Evolutionary conservation across 2,113 vertebrate species (phyloP).

Genomic region (Hydropotes inermis): DNA sequence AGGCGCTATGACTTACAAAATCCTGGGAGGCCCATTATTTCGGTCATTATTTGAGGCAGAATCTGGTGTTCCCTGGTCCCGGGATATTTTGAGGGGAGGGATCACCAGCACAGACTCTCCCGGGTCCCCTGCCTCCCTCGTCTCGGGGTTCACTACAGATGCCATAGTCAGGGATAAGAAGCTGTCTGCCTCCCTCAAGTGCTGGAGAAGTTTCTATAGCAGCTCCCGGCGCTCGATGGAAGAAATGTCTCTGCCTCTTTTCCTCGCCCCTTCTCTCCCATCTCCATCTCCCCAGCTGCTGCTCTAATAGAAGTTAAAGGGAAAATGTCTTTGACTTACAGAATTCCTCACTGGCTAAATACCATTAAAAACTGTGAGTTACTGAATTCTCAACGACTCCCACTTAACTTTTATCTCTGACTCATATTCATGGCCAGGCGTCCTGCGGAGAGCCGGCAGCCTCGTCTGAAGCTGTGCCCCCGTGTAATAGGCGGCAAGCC

Average conservation of each 20-base stretch:
- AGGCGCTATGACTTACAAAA: fast-evolving
- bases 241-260: not conserved
- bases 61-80: not conserved
- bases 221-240: constrained; percentile 13
- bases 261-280: not conserved
- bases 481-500: constrained; percentile 46
- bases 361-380: constrained; percentile 42
- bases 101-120: no score
- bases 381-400: constrained; percentile 55
- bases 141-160: not conserved
- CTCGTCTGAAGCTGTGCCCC: constrained; percentile 36
- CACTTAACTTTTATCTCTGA: constrained; percentile 75
- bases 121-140: not conserved
- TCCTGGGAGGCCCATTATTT: not conserved
- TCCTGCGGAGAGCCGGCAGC: constrained; percentile 51
- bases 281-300: not conserved
- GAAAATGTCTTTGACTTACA: constrained; percentile 59
- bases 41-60: not conserved
- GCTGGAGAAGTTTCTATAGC: fast-evolving
- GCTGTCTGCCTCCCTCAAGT: not conserved
- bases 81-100: not conserved
- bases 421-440: constrained; percentile 50
- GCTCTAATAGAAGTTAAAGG: constrained; percentile 52
- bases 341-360: constrained; percentile 18
- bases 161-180: not conserved